These are phyloP conservation scores for Lampropteryx suffumata DNA, from an alignment of 2,888 invertebrate genomes.

Conservation along the genomic window DNA sequence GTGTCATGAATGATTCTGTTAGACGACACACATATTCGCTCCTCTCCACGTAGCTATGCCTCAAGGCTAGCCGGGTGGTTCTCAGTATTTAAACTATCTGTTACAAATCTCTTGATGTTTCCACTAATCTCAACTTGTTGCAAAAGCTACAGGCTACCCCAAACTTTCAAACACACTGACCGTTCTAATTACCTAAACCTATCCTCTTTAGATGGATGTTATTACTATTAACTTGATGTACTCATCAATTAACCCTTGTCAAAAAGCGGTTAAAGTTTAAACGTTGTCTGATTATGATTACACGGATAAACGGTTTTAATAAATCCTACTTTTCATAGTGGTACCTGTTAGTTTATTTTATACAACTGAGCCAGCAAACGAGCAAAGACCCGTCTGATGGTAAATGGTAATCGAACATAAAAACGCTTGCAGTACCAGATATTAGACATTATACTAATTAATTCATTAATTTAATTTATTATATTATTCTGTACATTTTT, in stretches of 20 bases:
- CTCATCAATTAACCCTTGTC: constrained; percentile 6
- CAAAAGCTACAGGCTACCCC: constrained; percentile 2
- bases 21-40: too few species aligned
- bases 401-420: too few species aligned
- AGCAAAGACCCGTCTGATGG: too few species aligned
- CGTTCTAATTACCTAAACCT: constrained; percentile 10
- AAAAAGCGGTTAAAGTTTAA: constrained; percentile 2
- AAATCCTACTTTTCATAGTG: background rate
- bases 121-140: constrained; percentile 11
- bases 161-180: constrained; percentile 13
- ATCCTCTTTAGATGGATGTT: constrained; percentile 1
- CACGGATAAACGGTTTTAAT: background rate
- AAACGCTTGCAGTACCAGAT: too few species aligned
- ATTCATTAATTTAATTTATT: too few species aligned
- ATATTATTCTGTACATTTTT: too few species aligned
- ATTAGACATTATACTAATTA: too few species aligned
- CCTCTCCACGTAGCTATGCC: too few species aligned
- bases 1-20: too few species aligned
- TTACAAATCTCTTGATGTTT: background rate
- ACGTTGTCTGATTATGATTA: background rate
- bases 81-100: too few species aligned
- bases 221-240: constrained; percentile 9
- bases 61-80: too few species aligned
- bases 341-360: background rate
- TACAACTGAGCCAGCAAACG: too few species aligned